Conservation (phyloP, 2,113 vertebrate species). For the Pogonocichla stellata region DNA sequence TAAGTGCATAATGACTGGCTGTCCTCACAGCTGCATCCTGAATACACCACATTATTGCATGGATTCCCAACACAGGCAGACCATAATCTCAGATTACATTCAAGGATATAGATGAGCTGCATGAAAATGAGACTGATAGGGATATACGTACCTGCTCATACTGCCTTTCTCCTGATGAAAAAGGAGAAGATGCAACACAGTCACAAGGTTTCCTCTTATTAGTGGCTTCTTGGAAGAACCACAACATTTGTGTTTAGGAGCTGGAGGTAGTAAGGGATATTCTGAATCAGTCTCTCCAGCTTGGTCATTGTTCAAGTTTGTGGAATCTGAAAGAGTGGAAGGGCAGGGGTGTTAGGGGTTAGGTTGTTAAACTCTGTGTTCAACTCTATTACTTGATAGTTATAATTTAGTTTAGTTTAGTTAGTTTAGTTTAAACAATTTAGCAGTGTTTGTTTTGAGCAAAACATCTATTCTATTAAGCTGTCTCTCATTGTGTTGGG, state of each 20-base stretch:
- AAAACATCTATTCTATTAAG: background rate
- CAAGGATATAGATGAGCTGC: background rate
- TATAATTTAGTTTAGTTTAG: too few species aligned
- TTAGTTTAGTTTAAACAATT: too few species aligned
- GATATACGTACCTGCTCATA: background rate
- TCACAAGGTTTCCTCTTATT: background rate
- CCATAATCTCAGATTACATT: background rate
- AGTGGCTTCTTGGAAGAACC: background rate
- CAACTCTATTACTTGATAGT: rapidly evolving
- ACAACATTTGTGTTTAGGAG: background rate
- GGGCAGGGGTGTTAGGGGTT: background rate
- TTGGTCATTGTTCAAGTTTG: background rate
- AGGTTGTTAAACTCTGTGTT: background rate
- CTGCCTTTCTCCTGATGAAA: background rate
- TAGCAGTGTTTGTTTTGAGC: background rate
- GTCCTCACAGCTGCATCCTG: background rate
- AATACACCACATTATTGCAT: background rate
- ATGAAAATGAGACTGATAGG: background rate
- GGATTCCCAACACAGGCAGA: background rate
- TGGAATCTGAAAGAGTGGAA: background rate
- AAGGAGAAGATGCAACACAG: background rate
- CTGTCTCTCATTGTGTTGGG: background rate
- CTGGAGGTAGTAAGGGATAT: background rate
- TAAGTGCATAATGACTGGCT: background rate
- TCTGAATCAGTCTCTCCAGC: background rate